A percentile compares a stretch with the other conserved stretches of the same genome.
phyloP scores from a whole-genome alignment of 2,888 invertebrate species.

The Mycalesis mineus region DNA sequence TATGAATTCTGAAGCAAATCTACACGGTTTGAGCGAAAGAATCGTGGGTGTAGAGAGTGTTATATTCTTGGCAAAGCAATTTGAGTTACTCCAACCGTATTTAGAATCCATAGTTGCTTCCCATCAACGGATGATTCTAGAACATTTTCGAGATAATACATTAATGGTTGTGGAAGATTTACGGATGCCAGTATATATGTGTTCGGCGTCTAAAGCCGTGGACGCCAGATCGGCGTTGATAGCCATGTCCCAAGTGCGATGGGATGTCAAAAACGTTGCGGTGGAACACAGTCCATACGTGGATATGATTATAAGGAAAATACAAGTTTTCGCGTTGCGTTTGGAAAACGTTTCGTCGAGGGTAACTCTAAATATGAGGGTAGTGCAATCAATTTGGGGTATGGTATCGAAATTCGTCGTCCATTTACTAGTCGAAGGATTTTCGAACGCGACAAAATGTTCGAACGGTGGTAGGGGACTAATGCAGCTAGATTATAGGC shows the following conservation, averaged over 20 bases:
- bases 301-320: constrained; percentile 84
- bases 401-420: constrained; percentile 91
- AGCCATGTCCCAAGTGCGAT: constrained; percentile 95
- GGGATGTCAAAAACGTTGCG: constrained; percentile 96
- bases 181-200: constrained; percentile 91
- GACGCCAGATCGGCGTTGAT: constrained; percentile 86
- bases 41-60: constrained; percentile 96
- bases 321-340: constrained; percentile 87
- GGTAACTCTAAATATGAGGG: constrained; percentile 84
- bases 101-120: constrained; percentile 89
- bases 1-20: constrained; percentile 77
- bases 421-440: constrained; percentile 94
- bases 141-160: constrained; percentile 86
- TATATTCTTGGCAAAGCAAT: constrained; percentile 92
- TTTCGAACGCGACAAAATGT: constrained; percentile 94
- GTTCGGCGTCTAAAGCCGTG: constrained; percentile 88
- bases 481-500: constrained; percentile 98
- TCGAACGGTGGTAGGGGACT: constrained; percentile 96
- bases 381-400: constrained; percentile 88
- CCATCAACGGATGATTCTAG: constrained; percentile 82
- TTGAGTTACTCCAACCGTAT: constrained; percentile 89
- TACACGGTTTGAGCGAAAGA: constrained; percentile 90
- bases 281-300: constrained; percentile 95
- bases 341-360: constrained; percentile 84
- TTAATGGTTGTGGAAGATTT: constrained; percentile 85